Conservation (phyloP, 2,797 vertebrate species). For the Decapterus maruadsi region DNA sequence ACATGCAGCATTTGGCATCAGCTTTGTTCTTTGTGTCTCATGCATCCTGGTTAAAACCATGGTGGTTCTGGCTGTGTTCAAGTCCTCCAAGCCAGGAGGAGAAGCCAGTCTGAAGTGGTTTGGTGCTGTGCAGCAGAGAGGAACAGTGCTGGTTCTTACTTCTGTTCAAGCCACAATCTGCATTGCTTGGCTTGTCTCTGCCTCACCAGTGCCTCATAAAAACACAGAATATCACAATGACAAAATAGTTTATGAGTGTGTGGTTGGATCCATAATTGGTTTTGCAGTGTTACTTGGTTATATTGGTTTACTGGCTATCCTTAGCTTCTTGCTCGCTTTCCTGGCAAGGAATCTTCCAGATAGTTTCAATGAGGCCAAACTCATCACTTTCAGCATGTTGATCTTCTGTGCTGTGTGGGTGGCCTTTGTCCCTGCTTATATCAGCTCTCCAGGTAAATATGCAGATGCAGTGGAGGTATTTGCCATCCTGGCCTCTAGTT, state of each 20-base stretch:
- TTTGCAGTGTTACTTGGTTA: slow-evolving; percentile 70
- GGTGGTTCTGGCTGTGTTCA: too few species aligned
- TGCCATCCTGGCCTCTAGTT: slow-evolving; percentile 81
- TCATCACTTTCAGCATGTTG: slow-evolving; percentile 82
- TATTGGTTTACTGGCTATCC: slow-evolving; percentile 71
- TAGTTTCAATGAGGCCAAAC: slow-evolving; percentile 76
- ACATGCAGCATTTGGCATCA: slow-evolving; percentile 68
- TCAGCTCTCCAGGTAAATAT: slow-evolving; percentile 82
- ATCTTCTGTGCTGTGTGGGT: too few species aligned
- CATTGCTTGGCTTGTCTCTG: slow-evolving; percentile 62
- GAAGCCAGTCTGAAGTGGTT: slow-evolving; percentile 72
- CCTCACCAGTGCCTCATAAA: slow-evolving; percentile 73
- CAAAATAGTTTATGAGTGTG: slow-evolving; percentile 79
- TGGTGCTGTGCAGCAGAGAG: slow-evolving; percentile 76
- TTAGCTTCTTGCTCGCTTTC: slow-evolving; percentile 69
- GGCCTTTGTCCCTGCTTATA: slow-evolving; percentile 76
- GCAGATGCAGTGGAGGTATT: slow-evolving; percentile 82
- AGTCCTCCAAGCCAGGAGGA: slow-evolving; percentile 63
- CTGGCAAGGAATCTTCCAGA: slow-evolving; percentile 18
- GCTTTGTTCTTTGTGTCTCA: slow-evolving; percentile 69
- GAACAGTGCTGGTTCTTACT: slow-evolving; percentile 71
- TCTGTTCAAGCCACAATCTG: slow-evolving; percentile 60
- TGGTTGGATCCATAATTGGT: slow-evolving; percentile 67
- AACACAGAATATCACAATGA: slow-evolving; percentile 74
- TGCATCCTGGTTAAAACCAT: slow-evolving; percentile 18